These are phyloP conservation scores for Phalacrocorax pelagicus DNA, from an alignment of 2,113 vertebrate species.

Conservation along the genomic window DNA sequence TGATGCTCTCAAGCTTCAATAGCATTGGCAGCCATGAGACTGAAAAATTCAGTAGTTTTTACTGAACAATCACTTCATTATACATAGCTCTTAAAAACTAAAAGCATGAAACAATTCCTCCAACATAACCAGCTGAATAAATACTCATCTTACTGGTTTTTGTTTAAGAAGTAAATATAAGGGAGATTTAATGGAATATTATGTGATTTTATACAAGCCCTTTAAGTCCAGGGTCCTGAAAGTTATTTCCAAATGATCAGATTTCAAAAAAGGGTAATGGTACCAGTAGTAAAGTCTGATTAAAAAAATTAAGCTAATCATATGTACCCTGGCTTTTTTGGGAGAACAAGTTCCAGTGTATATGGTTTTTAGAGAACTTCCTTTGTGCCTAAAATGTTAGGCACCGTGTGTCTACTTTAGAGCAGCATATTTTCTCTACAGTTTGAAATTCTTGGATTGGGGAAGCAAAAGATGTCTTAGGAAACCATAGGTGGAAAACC, in stretches of 20 bases:
- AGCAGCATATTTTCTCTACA: neutral
- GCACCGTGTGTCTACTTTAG: neutral
- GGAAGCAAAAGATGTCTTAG: neutral
- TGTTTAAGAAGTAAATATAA: neutral
- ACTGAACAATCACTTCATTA: neutral
- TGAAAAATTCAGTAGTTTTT: neutral
- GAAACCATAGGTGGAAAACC: neutral
- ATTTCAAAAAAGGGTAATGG: neutral
- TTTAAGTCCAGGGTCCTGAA: neutral
- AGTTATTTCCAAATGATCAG: neutral
- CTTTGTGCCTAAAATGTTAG: neutral
- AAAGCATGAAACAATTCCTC: neutral
- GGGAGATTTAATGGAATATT: neutral
- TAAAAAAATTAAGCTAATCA: neutral
- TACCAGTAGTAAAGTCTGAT: neutral
- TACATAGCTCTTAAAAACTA: neutral
- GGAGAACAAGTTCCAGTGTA: neutral
- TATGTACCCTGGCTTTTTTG: neutral
- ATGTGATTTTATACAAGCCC: neutral
- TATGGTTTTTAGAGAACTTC: neutral
- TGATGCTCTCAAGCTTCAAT: neutral
- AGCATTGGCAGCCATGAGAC: neutral
- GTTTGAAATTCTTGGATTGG: neutral
- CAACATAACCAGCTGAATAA: neutral
- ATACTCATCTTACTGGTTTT: neutral